Percentiles rank a stretch among this genome's conserved stretches.
Evolutionary conservation across 2,797 vertebrate genomes (phyloP).

Genomic region (Mormyrops attenuatus): DNA sequence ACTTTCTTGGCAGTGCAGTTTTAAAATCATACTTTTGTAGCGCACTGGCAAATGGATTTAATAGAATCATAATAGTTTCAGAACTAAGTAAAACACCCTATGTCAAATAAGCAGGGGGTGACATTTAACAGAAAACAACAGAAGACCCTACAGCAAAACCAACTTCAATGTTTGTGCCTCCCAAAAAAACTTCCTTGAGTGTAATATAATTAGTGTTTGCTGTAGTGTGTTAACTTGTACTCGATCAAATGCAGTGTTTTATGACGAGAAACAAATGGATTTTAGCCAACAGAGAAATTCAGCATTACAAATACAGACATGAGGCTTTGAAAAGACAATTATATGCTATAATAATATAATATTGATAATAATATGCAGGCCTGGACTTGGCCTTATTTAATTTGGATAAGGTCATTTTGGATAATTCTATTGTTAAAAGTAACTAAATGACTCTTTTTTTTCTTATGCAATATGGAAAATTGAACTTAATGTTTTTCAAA

Average conservation of each 20-base stretch:
- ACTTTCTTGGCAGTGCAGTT: neutral
- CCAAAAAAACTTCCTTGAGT: neutral
- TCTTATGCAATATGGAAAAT: neutral
- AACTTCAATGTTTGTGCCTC: neutral
- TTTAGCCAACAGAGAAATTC: neutral
- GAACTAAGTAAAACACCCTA: constrained; percentile 1
- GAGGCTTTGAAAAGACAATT: neutral
- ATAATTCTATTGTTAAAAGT: neutral
- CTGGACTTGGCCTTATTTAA: neutral
- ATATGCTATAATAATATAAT: no score
- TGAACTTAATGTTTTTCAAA: neutral
- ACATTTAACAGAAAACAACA: constrained; percentile 8
- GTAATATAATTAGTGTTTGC: constrained; percentile 11
- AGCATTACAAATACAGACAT: neutral
- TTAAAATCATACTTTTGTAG: constrained; percentile 7
- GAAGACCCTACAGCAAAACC: neutral
- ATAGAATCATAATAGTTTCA: neutral
- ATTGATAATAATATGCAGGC: neutral
- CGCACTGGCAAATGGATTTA: constrained; percentile 6
- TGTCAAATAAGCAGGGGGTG: neutral
- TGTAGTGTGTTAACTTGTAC: neutral
- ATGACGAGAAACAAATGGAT: neutral
- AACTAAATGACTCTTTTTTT: neutral
- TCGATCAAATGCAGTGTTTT: neutral
- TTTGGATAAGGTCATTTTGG: neutral